Percentiles rank a stretch among this genome's conserved stretches.
Conservation (phyloP, 2,888 invertebrate genomes). For the Lithosia quadra region DNA sequence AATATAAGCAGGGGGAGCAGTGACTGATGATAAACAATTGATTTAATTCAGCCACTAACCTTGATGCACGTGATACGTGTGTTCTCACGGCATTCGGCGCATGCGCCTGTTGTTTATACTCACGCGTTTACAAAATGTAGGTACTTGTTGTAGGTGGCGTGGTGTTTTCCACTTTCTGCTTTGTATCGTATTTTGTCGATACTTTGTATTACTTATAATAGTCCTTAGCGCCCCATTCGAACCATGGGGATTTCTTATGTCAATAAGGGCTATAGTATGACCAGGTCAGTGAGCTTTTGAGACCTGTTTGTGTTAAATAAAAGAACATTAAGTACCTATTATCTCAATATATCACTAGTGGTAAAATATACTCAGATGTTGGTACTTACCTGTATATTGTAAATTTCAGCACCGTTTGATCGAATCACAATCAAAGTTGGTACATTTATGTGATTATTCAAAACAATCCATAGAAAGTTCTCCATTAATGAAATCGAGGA, state of each 20-base stretch:
- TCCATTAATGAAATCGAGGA: too few species aligned
- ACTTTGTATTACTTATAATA: too few species aligned
- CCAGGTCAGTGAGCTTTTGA: too few species aligned
- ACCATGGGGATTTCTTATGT: too few species aligned
- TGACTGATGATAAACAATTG: constrained; percentile 46
- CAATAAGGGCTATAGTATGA: too few species aligned
- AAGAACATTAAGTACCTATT: too few species aligned
- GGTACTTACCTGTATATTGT: background rate
- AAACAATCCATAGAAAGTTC: too few species aligned
- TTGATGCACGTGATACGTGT: constrained; percentile 55
- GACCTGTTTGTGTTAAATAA: too few species aligned
- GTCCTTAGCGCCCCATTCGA: too few species aligned
- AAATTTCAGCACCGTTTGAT: too few species aligned
- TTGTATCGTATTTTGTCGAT: background rate
- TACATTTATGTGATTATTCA: too few species aligned
- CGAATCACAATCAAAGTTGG: too few species aligned
- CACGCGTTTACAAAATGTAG: constrained; percentile 21
- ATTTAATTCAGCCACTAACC: constrained; percentile 54
- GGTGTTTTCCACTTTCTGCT: constrained; percentile 15
- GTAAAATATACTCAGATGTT: background rate
- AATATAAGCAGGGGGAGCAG: constrained; percentile 23
- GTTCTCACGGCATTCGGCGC: constrained; percentile 60
- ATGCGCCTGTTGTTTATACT: constrained; percentile 40
- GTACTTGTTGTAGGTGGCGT: constrained; percentile 5
- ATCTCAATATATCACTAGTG: background rate